Percentiles rank a stretch among this genome's conserved stretches.
phyloP scores from a whole-genome alignment of 2,888 invertebrate genomes.

The Drosophila kambysellisi region DNA sequence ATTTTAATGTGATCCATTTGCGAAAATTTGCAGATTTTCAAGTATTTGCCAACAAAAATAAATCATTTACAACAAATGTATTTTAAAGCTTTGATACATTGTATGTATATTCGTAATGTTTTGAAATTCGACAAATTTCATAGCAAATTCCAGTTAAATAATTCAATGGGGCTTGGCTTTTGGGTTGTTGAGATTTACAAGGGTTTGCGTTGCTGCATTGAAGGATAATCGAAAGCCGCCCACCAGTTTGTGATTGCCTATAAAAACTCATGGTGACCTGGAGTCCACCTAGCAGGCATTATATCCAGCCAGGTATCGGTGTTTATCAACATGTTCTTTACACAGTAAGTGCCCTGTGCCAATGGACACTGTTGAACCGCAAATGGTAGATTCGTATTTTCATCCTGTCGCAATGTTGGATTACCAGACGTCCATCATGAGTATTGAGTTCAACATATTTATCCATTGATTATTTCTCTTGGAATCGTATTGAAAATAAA shows the following conservation, averaged over 20 bases:
- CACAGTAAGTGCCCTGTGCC: constrained; percentile 13
- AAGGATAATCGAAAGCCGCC: constrained; percentile 19
- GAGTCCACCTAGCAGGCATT: constrained; percentile 23
- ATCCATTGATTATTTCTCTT: constrained; percentile 12
- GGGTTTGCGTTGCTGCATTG: constrained; percentile 5
- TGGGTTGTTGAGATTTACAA: neutral
- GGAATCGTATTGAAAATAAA: constrained; percentile 28
- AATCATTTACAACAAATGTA: constrained; percentile 38
- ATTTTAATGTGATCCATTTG: constrained; percentile 78
- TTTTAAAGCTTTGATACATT: constrained; percentile 14
- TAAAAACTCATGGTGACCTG: constrained; percentile 18
- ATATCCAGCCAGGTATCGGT: constrained; percentile 27
- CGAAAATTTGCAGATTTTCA: constrained; percentile 69
- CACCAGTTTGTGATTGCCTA: constrained; percentile 1
- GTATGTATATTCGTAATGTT: constrained; percentile 8
- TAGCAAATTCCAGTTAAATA: constrained; percentile 12
- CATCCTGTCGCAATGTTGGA: constrained; percentile 21
- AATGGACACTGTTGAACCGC: constrained; percentile 34
- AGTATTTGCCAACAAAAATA: constrained; percentile 18
- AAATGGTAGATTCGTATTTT: constrained; percentile 35
- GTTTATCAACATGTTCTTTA: constrained; percentile 24
- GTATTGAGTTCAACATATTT: constrained; percentile 16
- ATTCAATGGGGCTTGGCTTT: constrained; percentile 3
- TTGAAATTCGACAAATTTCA: constrained; percentile 29
- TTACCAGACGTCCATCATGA: constrained; percentile 15